Percentiles rank a stretch among this genome's conserved stretches.
Conservation (phyloP, 2,888 invertebrate species). For the Dolichopus griseipennis region DNA sequence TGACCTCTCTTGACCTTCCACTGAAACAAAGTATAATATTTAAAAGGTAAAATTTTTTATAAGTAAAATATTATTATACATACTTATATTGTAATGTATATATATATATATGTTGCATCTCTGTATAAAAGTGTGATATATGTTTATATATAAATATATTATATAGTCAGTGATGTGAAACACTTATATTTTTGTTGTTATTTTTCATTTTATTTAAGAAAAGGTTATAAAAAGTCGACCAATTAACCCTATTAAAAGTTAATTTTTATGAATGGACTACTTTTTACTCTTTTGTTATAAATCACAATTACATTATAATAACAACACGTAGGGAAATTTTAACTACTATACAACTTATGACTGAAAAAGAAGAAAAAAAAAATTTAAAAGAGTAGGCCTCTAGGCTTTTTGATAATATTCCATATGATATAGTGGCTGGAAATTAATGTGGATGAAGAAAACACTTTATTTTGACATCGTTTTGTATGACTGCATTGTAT, state of each 20-base stretch:
- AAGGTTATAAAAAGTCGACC: slow-evolving; percentile 7
- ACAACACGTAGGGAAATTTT: not conserved
- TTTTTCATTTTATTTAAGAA: not conserved
- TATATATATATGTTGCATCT: too few relatives aligned
- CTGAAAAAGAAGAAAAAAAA: not conserved
- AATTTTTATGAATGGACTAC: slow-evolving; percentile 17
- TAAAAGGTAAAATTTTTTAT: not conserved
- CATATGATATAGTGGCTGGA: too few relatives aligned
- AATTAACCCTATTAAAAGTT: slow-evolving; percentile 13
- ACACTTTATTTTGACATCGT: too few relatives aligned
- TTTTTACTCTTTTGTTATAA: slow-evolving; percentile 8
- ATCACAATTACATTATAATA: slow-evolving; percentile 14
- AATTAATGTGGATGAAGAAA: too few relatives aligned
- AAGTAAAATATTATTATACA: not conserved
- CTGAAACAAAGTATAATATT: not conserved
- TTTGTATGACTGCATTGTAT: too few relatives aligned
- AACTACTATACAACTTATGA: not conserved
- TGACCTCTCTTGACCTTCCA: too few relatives aligned
- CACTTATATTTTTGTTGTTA: too few relatives aligned
- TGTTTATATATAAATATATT: too few relatives aligned
- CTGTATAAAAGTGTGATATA: too few relatives aligned
- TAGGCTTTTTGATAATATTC: too few relatives aligned
- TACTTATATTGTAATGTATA: too few relatives aligned
- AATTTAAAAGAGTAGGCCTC: not conserved
- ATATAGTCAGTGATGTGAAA: too few relatives aligned